Percentiles rank a stretch among this genome's conserved stretches.
phyloP scores from a whole-genome alignment of 2,797 vertebrate genomes.

The Channa striata region DNA sequence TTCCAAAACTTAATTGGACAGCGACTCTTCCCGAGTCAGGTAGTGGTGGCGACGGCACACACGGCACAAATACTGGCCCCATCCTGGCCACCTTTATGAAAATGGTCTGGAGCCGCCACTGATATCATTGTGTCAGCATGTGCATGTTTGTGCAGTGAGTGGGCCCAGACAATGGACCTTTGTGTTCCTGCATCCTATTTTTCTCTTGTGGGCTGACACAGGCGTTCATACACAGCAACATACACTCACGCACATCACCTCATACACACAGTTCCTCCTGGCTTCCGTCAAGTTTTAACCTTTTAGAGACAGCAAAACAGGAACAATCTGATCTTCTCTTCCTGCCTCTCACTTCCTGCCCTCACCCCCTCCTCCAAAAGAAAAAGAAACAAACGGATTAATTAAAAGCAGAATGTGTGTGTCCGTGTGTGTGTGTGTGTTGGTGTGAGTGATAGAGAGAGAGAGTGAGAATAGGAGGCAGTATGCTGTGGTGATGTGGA shows the following conservation, averaged over 20 bases:
- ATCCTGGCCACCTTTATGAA: too few species aligned
- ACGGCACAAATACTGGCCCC: too few species aligned
- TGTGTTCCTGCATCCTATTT: slow-evolving; percentile 78
- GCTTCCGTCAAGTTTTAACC: slow-evolving; percentile 78
- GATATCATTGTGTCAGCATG: slow-evolving; percentile 52
- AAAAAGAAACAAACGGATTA: slow-evolving; percentile 21
- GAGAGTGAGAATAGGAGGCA: neutral
- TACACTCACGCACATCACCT: slow-evolving; percentile 49
- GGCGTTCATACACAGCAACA: slow-evolving; percentile 31
- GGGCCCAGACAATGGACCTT: slow-evolving; percentile 76
- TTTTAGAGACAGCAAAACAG: slow-evolving; percentile 90
- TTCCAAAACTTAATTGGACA: too few species aligned
- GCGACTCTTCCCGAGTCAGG: too few species aligned
- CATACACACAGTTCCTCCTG: slow-evolving; percentile 62
- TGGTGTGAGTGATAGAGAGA: neutral
- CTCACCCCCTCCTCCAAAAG: slow-evolving; percentile 5
- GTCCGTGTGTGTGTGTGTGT: neutral
- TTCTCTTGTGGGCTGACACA: slow-evolving; percentile 60
- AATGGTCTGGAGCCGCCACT: too few species aligned
- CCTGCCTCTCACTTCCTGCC: slow-evolving; percentile 81
- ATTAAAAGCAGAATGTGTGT: slow-evolving; percentile 28
- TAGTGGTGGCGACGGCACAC: too few species aligned
- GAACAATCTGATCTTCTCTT: slow-evolving; percentile 91
- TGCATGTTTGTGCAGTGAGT: slow-evolving; percentile 69
- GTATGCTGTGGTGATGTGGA: slow-evolving; percentile 23